These are phyloP conservation scores for Metalampra italica DNA, from an alignment of 2,888 invertebrate species.

Conservation along the genomic window DNA sequence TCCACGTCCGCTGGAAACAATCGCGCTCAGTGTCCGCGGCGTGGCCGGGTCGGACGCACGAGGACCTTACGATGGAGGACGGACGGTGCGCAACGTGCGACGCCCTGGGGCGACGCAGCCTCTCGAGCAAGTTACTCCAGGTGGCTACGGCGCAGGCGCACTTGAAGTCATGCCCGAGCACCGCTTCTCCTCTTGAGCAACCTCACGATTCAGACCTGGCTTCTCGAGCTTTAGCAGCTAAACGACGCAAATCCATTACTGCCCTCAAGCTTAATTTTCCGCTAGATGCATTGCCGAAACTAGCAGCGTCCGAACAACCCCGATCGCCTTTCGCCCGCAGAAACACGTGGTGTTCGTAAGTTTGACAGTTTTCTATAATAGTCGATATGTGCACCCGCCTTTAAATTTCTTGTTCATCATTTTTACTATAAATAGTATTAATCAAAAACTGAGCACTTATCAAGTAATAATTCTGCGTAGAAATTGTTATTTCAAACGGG, in stretches of 20 bases:
- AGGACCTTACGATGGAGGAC: constrained; percentile 67
- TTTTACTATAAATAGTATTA: too few relatives aligned
- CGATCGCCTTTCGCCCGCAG: constrained; percentile 59
- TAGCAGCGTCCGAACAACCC: constrained; percentile 41
- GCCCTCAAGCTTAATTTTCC: constrained; percentile 60
- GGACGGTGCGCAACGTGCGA: constrained; percentile 70
- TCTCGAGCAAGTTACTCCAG: constrained; percentile 67
- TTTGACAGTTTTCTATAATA: constrained; percentile 18
- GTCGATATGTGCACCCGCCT: neutral
- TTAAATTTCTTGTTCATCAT: constrained; percentile 2
- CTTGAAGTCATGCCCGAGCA: constrained; percentile 61
- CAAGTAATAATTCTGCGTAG: neutral
- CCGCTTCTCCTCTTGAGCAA: constrained; percentile 47
- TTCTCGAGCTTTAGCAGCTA: constrained; percentile 65
- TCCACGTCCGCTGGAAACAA: constrained; percentile 70
- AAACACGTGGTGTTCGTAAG: constrained; percentile 78
- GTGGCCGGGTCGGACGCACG: constrained; percentile 71
- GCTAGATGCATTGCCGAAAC: constrained; percentile 47
- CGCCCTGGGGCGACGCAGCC: constrained; percentile 65
- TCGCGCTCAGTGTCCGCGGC: constrained; percentile 71
- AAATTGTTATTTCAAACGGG: constrained; percentile 8
- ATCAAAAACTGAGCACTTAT: constrained; percentile 6
- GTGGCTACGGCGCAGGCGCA: constrained; percentile 74
- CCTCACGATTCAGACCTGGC: constrained; percentile 58
- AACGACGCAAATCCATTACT: constrained; percentile 69